Conservation (phyloP, 2,113 vertebrate genomes). For the Notarius quadriscutis region DNA sequence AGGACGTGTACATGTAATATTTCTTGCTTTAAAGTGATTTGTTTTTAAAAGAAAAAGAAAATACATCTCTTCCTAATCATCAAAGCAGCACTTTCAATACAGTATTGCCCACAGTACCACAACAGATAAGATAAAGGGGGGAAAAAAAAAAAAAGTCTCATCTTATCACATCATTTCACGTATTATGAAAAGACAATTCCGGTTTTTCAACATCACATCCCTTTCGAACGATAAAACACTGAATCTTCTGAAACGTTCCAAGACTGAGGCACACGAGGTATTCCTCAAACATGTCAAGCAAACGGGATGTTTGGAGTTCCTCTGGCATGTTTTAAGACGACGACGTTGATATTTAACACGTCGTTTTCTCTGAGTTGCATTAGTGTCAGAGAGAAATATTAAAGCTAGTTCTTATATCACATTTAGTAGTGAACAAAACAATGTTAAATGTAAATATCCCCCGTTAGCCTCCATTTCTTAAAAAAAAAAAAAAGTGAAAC, state of each 20-base stretch:
- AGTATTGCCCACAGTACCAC: conserved; percentile 75
- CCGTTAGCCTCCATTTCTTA: conserved; percentile 49
- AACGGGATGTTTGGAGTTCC: not conserved
- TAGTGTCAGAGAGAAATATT: conserved; percentile 13
- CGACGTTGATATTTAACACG: not conserved
- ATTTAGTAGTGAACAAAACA: not conserved
- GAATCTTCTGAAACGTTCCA: conserved; percentile 8
- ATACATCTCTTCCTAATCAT: conserved; percentile 47
- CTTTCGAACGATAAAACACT: conserved; percentile 28
- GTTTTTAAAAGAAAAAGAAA: conserved; percentile 55
- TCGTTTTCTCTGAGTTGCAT: not conserved
- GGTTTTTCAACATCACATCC: conserved; percentile 31
- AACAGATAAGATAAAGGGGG: not conserved
- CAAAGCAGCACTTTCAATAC: conserved; percentile 66
- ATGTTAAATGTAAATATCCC: conserved; percentile 29
- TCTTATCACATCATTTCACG: not conserved
- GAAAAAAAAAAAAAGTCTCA: not conserved
- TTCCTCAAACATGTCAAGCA: conserved; percentile 1
- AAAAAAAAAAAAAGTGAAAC: conserved; percentile 10
- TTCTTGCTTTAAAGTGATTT: conserved; percentile 42
- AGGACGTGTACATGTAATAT: conserved; percentile 45
- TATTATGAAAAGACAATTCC: conserved; percentile 5
- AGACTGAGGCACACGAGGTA: not conserved
- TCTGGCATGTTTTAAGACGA: not conserved
- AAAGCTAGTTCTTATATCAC: conserved; percentile 11